A percentile compares a stretch with the other conserved stretches of the same genome.
These are phyloP conservation scores for Hydrolagus affinis DNA, from an alignment of 2,113 vertebrate species.

Conservation along the genomic window DNA sequence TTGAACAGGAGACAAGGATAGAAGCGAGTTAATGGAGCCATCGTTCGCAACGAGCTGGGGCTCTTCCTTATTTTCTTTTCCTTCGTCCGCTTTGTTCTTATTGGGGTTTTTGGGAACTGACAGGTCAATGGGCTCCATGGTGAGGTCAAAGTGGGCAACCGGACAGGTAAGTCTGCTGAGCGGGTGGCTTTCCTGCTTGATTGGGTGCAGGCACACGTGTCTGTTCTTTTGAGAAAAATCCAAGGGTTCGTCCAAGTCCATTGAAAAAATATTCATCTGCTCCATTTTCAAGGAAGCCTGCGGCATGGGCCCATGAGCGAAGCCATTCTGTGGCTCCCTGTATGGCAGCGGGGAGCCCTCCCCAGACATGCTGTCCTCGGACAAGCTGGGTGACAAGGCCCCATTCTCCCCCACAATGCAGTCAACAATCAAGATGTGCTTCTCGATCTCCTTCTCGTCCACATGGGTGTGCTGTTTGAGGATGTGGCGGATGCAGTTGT, in stretches of 20 bases:
- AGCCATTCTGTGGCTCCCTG: slow-evolving; percentile 54
- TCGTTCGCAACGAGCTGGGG: slow-evolving; percentile 42
- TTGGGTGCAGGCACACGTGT: slow-evolving; percentile 51
- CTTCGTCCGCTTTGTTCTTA: slow-evolving; percentile 49
- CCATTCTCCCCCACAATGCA: slow-evolving; percentile 47
- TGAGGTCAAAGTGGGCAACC: slow-evolving; percentile 55
- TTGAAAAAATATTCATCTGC: slow-evolving; percentile 49
- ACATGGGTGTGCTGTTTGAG: slow-evolving; percentile 89
- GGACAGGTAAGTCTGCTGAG: slow-evolving; percentile 40
- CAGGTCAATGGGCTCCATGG: slow-evolving; percentile 84
- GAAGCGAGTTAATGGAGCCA: slow-evolving; percentile 42
- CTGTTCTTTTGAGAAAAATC: slow-evolving; percentile 84
- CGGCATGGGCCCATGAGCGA: slow-evolving; percentile 33
- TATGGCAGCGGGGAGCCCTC: slow-evolving; percentile 37
- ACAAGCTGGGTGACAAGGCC: slow-evolving; percentile 34
- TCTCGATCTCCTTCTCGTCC: slow-evolving; percentile 83
- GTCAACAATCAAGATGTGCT: slow-evolving; percentile 65
- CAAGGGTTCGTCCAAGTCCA: slow-evolving; percentile 75
- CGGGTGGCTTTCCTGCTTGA: slow-evolving; percentile 66
- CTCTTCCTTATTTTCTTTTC: slow-evolving; percentile 50
- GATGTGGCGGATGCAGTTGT: slow-evolving; percentile 90
- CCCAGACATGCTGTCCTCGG: not conserved
- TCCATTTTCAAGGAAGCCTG: slow-evolving; percentile 68
- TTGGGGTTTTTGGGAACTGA: slow-evolving; percentile 73
- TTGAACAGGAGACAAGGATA: slow-evolving; percentile 44